Percentiles rank a stretch among this genome's conserved stretches.
Evolutionary conservation across 2,888 invertebrate genomes (phyloP).

Genomic region (Apocheima hispidaria): DNA sequence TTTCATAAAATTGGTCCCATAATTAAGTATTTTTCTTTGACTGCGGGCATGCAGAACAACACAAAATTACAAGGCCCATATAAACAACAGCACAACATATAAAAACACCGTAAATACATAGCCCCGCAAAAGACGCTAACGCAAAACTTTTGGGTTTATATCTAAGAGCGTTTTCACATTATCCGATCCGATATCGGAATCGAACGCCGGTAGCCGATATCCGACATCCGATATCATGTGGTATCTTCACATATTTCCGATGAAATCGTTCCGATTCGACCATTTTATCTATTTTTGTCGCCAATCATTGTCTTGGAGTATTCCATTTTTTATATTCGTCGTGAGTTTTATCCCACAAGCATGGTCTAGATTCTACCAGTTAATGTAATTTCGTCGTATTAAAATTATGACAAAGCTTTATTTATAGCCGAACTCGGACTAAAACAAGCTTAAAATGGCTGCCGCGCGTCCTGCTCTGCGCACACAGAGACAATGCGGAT

Average conservation of each 20-base stretch:
- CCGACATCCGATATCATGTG: no score
- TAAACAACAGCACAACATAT: no score
- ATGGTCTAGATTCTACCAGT: slow-evolving; percentile 27
- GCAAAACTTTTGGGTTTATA: no score
- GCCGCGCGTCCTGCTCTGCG: slow-evolving; percentile 37
- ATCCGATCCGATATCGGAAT: slow-evolving; percentile 36
- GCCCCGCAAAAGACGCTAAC: no score
- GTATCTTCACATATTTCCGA: slow-evolving; percentile 34
- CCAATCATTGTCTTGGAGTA: slow-evolving; percentile 24
- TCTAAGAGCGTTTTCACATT: no score
- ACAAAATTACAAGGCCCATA: no score
- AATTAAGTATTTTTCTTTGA: no score
- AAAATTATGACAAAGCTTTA: background rate
- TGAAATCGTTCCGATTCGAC: slow-evolving; percentile 36
- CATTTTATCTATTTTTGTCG: slow-evolving; percentile 27
- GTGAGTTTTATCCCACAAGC: slow-evolving; percentile 32
- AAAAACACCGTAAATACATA: no score
- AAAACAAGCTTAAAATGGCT: slow-evolving; percentile 34
- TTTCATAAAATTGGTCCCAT: no score
- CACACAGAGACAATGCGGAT: slow-evolving; percentile 42
- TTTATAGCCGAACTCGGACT: background rate
- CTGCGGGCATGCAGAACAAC: no score
- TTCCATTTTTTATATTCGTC: slow-evolving; percentile 34
- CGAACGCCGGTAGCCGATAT: slow-evolving; percentile 35
- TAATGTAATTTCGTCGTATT: slow-evolving; percentile 25